phyloP scores from a whole-genome alignment of 2,113 vertebrate species.

The Apodemus speciosus region DNA sequence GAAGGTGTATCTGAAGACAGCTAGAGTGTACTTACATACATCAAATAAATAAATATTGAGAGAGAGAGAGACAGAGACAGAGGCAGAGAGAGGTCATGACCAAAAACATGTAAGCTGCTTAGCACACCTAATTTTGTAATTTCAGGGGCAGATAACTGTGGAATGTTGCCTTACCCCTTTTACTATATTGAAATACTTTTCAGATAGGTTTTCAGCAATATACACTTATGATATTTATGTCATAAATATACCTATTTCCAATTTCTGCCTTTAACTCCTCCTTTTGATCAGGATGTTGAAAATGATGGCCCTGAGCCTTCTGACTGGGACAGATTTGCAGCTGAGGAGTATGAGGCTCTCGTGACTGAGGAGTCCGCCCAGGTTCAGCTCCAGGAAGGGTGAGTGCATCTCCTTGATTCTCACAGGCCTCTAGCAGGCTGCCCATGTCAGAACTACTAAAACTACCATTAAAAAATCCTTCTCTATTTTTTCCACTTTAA shows the following conservation, averaged over 20 bases:
- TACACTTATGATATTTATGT: background rate
- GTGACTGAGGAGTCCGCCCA: slow-evolving; percentile 97
- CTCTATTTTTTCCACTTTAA: background rate
- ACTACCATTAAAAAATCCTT: slow-evolving; percentile 29
- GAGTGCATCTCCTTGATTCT: slow-evolving; percentile 58
- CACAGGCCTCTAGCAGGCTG: background rate
- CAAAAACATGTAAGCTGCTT: background rate
- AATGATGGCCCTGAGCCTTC: slow-evolving; percentile 96
- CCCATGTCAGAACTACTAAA: background rate
- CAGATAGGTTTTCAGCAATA: background rate
- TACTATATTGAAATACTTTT: slow-evolving; percentile 6
- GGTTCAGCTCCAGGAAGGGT: slow-evolving; percentile 96
- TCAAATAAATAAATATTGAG: too few relatives aligned
- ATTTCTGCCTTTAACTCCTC: background rate
- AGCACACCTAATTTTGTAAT: background rate
- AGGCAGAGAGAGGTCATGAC: background rate
- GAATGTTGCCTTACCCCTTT: background rate
- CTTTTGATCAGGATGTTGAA: slow-evolving; percentile 90
- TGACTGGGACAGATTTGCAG: slow-evolving; percentile 98
- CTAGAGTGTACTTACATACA: too few relatives aligned
- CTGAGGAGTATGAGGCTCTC: slow-evolving; percentile 97
- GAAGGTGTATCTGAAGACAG: too few relatives aligned
- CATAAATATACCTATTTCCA: background rate
- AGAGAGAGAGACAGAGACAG: too few relatives aligned
- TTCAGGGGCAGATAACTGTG: background rate